Percentiles rank a stretch among this genome's conserved stretches.
These are phyloP conservation scores for Anadara kagoshimensis DNA, from an alignment of 1,140 invertebrate genomes.

Conservation along the genomic window DNA sequence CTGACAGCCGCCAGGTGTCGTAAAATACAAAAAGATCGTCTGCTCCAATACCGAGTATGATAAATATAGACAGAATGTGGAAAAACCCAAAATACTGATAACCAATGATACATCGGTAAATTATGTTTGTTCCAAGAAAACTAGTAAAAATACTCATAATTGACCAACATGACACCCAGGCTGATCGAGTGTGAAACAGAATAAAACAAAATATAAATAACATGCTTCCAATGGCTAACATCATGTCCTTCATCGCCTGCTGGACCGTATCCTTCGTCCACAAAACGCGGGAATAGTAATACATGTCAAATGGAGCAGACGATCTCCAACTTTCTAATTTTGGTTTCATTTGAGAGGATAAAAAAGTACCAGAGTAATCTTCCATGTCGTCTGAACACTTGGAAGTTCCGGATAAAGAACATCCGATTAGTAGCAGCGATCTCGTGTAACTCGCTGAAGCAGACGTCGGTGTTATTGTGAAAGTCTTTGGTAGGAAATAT, in stretches of 20 bases:
- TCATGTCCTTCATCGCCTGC: slow-evolving; percentile 52
- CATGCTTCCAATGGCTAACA: slow-evolving; percentile 51
- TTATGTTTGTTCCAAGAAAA: slow-evolving; percentile 53
- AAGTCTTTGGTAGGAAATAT: slow-evolving; percentile 31
- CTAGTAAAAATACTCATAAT: slow-evolving; percentile 51
- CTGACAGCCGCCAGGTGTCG: slow-evolving; percentile 52
- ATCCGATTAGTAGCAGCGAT: slow-evolving; percentile 27
- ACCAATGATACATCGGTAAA: slow-evolving; percentile 53
- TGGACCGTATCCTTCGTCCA: slow-evolving; percentile 30
- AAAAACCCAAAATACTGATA: slow-evolving; percentile 59
- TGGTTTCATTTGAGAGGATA: neutral
- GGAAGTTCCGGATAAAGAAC: slow-evolving; percentile 9
- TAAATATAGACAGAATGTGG: slow-evolving; percentile 56
- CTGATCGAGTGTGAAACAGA: slow-evolving; percentile 50
- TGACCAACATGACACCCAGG: slow-evolving; percentile 48
- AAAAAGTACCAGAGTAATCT: neutral
- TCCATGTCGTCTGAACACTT: slow-evolving; percentile 2
- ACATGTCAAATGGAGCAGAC: slow-evolving; percentile 37
- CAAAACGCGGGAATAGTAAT: slow-evolving; percentile 28
- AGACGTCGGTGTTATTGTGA: slow-evolving; percentile 12
- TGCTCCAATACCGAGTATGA: slow-evolving; percentile 58
- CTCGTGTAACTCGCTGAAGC: slow-evolving; percentile 15
- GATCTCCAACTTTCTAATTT: slow-evolving; percentile 10
- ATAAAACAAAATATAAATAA: slow-evolving; percentile 55
- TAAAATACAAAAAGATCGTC: slow-evolving; percentile 61